Evolutionary conservation across 2,888 invertebrate genomes (phyloP).

Genomic region (Halictus quadricinctus): DNA sequence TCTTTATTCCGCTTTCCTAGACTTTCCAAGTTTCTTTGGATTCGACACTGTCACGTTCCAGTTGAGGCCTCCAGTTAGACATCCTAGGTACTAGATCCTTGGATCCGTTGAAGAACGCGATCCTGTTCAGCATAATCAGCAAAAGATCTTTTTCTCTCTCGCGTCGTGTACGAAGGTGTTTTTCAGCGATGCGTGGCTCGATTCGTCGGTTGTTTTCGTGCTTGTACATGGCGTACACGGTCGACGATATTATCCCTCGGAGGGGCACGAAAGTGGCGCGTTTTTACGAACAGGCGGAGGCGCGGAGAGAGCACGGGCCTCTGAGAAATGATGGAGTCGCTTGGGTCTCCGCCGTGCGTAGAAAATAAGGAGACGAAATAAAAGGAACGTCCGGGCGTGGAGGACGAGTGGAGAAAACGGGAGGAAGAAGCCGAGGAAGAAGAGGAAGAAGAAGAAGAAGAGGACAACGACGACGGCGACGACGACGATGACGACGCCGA

Average conservation of each 20-base stretch:
- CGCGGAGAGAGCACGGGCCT: slow-evolving; percentile 57
- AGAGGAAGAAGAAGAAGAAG: slow-evolving; percentile 33
- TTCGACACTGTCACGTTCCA: neutral
- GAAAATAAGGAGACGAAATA: slow-evolving; percentile 75
- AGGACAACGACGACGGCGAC: slow-evolving; percentile 51
- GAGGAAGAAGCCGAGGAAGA: slow-evolving; percentile 49
- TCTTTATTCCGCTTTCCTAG: neutral
- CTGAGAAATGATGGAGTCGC: slow-evolving; percentile 74
- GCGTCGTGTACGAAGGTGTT: neutral
- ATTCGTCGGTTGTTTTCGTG: slow-evolving; percentile 15
- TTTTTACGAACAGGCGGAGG: slow-evolving; percentile 72
- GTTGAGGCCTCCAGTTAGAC: neutral
- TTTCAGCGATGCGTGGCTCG: slow-evolving; percentile 22
- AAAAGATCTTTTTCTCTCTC: neutral
- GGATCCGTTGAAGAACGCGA: neutral
- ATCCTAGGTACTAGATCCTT: neutral
- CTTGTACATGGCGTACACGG: slow-evolving; percentile 29
- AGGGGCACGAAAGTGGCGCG: slow-evolving; percentile 70
- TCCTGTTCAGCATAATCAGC: neutral
- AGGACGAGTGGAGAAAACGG: slow-evolving; percentile 61
- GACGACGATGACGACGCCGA: slow-evolving; percentile 55
- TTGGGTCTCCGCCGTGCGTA: slow-evolving; percentile 61
- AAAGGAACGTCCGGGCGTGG: slow-evolving; percentile 68
- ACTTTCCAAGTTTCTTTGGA: neutral
- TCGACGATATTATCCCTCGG: slow-evolving; percentile 68